Evolutionary conservation across 2,888 invertebrate genomes (phyloP).

Genomic region (Rhamphomyia laevipes): DNA sequence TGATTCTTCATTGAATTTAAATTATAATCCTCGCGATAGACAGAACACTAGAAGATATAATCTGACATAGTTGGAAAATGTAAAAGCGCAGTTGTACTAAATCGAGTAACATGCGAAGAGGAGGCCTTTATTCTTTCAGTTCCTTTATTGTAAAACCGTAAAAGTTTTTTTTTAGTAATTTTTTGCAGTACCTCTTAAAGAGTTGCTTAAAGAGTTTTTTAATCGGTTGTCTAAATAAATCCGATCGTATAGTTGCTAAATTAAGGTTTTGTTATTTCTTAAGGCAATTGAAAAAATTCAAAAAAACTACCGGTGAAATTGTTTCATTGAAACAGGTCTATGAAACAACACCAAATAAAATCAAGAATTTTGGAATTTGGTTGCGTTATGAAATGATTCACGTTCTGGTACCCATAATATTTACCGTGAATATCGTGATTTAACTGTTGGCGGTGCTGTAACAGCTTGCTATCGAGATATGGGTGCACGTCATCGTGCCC

Average conservation of each 20-base stretch:
- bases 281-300: constrained; percentile 93
- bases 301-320: constrained; percentile 98
- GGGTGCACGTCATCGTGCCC: constrained; percentile 96
- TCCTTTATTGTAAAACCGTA: too few relatives aligned
- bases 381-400: constrained; percentile 96
- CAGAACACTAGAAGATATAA: too few relatives aligned
- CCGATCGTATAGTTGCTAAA: constrained; percentile 95
- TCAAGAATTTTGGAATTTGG: constrained; percentile 99
- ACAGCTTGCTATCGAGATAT: constrained; percentile 98
- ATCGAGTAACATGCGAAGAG: too few relatives aligned
- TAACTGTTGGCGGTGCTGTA: constrained; percentile 90
- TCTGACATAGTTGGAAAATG: too few relatives aligned
- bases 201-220: too few relatives aligned
- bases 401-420: constrained; percentile 99
- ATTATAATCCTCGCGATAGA: too few relatives aligned
- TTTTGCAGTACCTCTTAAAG: too few relatives aligned
- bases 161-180: too few relatives aligned
- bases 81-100: too few relatives aligned
- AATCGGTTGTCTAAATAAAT: too few relatives aligned
- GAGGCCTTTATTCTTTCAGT: too few relatives aligned
- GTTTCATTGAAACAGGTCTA: constrained; percentile 82
- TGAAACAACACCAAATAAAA: constrained; percentile 84
- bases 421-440: constrained; percentile 98
- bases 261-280: constrained; percentile 99
- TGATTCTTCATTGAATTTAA: too few relatives aligned